Evolutionary conservation across 2,113 vertebrate species (phyloP), one percentile per base, ranked within the genome.

Genomic region (Thryonomys swinderianus): DNA sequence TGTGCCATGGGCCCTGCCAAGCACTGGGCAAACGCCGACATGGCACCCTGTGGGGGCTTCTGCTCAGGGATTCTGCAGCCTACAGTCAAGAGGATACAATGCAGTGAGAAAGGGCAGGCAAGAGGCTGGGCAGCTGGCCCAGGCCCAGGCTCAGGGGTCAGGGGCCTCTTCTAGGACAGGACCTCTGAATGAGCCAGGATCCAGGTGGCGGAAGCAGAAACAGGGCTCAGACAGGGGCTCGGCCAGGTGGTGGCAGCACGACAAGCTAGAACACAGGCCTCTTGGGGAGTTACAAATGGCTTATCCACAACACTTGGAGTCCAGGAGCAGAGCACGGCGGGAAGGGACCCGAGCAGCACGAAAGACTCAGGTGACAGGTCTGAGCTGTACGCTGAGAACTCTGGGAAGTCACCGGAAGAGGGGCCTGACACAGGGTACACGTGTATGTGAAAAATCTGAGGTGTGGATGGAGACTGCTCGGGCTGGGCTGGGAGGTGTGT

Each of bases 191-290:
- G 48, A 93, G 40, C n/a, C 66, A n/a, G 76, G 37, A 57, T 51
- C 79, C 7, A 0, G 11, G 30, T 18, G 4, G 4, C 21, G 7
- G 25, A 37, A 21, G 21, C 13, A 32, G 80, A 62, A 30, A 16
- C 34, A 8, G 17, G 30, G 13, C 8, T 42, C 55, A 55, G 61
- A 14, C 2, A 62, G 34, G 66, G 73, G 42, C 27, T 66, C 88
- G 34, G 83, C 55, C 3, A 9, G 23, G 59, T 0, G 1, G 51
- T 18, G 7, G 14, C 30, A 7, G 18, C 11, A 23, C 27, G 48
- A 59, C 7, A 59, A 59, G 23, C 5, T 1, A 14, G 67, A 42
- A 21, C 64, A n/a, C 0, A 0, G 69, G 27, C 17, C 45, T 1
- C 2, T 5, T 34, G 14, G 34, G 25, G 27, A 17, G 62, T 83